Evolutionary conservation across 2,113 vertebrate genomes (phyloP).

Genomic region (Alethe castanea): DNA sequence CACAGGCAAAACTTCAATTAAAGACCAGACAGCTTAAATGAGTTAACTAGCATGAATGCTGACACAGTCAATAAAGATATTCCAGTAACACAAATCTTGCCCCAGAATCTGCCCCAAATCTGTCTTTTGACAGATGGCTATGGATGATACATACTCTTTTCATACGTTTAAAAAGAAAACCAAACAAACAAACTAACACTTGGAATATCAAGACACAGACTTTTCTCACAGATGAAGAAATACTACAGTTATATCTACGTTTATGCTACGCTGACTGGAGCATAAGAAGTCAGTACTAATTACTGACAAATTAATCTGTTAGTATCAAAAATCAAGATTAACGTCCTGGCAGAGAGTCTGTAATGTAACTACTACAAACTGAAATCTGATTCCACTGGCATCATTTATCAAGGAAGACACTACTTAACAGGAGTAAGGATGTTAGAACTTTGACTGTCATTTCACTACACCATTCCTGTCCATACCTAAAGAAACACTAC

Average conservation of each 20-base stretch:
- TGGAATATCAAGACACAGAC: not conserved
- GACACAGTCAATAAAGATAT: constrained; percentile 43
- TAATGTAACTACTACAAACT: not conserved
- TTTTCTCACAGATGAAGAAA: not conserved
- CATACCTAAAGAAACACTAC: not conserved
- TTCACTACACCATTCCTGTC: not conserved
- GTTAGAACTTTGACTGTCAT: not conserved
- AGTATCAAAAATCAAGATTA: not conserved
- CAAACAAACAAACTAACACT: not conserved
- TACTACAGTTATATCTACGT: not conserved
- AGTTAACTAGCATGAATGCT: constrained; percentile 40
- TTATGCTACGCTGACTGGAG: not conserved
- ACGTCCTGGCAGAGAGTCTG: not conserved
- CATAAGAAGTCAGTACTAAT: not conserved
- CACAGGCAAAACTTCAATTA: constrained; percentile 30
- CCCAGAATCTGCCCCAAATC: not conserved
- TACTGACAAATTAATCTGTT: not conserved
- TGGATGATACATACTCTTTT: not conserved
- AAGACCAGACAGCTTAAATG: constrained; percentile 9
- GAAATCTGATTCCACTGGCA: not conserved
- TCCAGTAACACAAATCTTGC: not conserved
- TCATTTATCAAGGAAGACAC: not conserved
- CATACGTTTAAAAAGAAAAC: not conserved
- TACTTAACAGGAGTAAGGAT: not conserved
- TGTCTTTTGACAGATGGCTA: constrained; percentile 39